These are phyloP conservation scores for Cryptocephalus moraei DNA, from an alignment of 2,888 invertebrate genomes.

Conservation along the genomic window DNA sequence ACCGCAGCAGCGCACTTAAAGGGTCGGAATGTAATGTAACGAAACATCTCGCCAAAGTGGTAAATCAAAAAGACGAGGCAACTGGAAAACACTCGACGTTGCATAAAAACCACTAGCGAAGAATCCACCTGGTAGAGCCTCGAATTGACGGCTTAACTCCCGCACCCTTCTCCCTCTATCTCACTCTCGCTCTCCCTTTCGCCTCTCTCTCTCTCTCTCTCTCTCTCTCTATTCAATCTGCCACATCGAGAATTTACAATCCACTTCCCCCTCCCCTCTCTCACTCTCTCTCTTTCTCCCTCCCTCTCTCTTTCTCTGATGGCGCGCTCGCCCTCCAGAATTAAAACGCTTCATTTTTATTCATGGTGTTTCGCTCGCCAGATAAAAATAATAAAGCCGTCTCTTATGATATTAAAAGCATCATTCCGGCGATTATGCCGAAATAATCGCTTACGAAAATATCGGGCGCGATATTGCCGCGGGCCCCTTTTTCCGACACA, in stretches of 20 bases:
- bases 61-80: background rate
- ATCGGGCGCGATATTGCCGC: constrained; percentile 26
- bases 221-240: no score
- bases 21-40: no score
- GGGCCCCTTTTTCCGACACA: no score
- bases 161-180: background rate
- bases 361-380: constrained; percentile 7
- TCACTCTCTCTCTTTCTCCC: no score
- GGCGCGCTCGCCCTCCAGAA: background rate
- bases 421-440: constrained; percentile 32
- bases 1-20: no score
- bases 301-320: background rate
- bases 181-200: background rate
- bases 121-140: no score
- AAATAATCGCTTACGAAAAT: constrained; percentile 37
- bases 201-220: no score
- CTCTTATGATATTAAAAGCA: constrained; percentile 34
- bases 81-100: no score
- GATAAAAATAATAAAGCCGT: constrained; percentile 37
- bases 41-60: no score
- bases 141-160: background rate
- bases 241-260: background rate
- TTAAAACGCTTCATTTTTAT: background rate
- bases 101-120: no score
- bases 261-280: background rate